Evolutionary conservation across 2,888 invertebrate genomes (phyloP), one percentile per base, ranked within the genome.

Genomic region (Megamerina dolium): DNA sequence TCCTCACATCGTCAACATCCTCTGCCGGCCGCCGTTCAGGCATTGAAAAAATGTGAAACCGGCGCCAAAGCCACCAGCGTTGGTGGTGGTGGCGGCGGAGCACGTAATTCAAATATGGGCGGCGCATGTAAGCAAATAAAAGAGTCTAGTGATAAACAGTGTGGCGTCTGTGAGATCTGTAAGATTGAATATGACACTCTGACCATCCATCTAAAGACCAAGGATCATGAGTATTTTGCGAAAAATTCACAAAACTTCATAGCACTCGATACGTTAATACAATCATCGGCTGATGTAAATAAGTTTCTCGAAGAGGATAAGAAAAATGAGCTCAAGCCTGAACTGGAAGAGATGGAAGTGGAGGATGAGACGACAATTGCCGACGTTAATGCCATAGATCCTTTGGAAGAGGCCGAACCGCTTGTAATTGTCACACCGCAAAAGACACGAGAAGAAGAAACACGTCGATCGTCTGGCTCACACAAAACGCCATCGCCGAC

Each of bases 141-240:
- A 41, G 65, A 67, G 27, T 58, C 68, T 2, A 66, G 61, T 21
- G 68, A 71, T 3, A 70, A 70, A 34, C 70, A 75, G 51, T 77
- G 77, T 32, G 87, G 87, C 14, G 87, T 83, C 62, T 87, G 87
- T 73, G 86, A 87, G 72, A 83, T 88, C 68, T 88, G 88, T 68
- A 83, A 83, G 62, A 73, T 79, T 37, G 83, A 85, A 58, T 88
- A 85, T 68, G 77, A 76, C 46, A 82, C 81, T 60, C 74, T 85
- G 12, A 77, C 78, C 13, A 76, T 82, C 50, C 88, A 88, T 61
- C 73, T 86, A 16, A 80, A 82, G 52, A 83, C 83, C 21, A 82
- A 84, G 55, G 80, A 82, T 56, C 88, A 88, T 70, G 72, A 81
- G 42, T 80, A 80, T 51, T 84, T 85, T 67, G 82, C 83, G 23